Conservation (phyloP, 2,113 vertebrate genomes). For the Nycticorax nycticorax region DNA sequence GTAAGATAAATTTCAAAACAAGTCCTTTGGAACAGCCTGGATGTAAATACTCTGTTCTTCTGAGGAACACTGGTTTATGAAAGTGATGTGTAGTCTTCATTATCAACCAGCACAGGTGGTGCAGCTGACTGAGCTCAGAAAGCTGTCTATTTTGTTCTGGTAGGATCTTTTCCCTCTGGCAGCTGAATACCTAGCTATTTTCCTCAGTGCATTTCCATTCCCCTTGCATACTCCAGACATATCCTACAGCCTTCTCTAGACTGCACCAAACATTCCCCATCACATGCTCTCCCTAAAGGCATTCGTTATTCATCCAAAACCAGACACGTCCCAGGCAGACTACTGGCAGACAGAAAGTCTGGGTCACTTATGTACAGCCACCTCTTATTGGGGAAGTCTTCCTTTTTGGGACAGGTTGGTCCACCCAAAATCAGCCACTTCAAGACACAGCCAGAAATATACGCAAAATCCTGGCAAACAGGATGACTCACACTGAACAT, state of each 20-base stretch:
- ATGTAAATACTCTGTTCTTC: neutral
- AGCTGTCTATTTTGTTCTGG: neutral
- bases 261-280: neutral
- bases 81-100: neutral
- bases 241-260: neutral
- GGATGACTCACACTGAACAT: neutral
- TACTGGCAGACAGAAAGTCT: conserved; percentile 9
- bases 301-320: neutral
- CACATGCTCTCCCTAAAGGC: neutral
- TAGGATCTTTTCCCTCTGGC: neutral
- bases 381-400: neutral
- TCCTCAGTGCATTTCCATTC: neutral
- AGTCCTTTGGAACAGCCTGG: neutral
- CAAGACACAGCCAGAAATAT: neutral
- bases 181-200: neutral
- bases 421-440: neutral
- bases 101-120: neutral
- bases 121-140: neutral
- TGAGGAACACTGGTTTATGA: neutral
- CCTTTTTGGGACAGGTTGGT: neutral
- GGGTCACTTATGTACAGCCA: neutral
- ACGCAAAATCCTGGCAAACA: neutral
- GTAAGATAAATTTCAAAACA: neutral
- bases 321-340: neutral
- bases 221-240: neutral